Base-by-base conservation (phyloP, 2,797 vertebrate genomes). In the Gadopsis bispinosus region DNA sequence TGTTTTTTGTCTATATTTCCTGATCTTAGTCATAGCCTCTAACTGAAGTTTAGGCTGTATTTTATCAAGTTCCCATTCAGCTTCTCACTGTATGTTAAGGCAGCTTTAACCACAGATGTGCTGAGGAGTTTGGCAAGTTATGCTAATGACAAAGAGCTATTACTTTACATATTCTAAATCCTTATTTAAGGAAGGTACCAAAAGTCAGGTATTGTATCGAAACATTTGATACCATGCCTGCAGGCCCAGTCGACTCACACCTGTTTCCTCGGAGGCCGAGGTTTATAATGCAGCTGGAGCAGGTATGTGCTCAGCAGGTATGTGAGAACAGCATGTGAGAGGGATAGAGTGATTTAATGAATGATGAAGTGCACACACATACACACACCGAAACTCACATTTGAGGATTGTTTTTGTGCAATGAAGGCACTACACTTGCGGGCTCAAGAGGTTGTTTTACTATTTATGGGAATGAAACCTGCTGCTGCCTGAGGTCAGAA, bases 341-440 rank as follows among this genome's bases (percentile, higher is more conserved):
- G 22, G 55, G 35, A 55, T 9, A 17, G 43, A 72, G 63, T 74
- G 79, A 88, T 87, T 91, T 85, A 77, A 75, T 61, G 48, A 6
- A 43, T 45, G 37, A 39, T 54, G 70, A 31, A 50, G 48, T 37
- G 6, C 16, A 11, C 75, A 13, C 47, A 68, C 58, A 29, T 12
- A 22, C 31, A 22, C 37, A 55, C 17, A 13, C 59, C 66, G 37
- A 19, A 13, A 62, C 16, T 12, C 50, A 53, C 19, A 13, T 20
- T 7, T 41, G 29, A 51, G 10, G 29, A 59, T 47, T 69, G 4
- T 48, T 8, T 80, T 22, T 26, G 26, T 20, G 56, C 56, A 67
- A 58, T 66, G 59, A 48, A 84, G 63, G 51, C 67, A 26, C 3
- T 29, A 12, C 67, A 76, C 80, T 39, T 64, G 50, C 4, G 81